These are phyloP conservation scores for Drosophila recens DNA, from an alignment of 2,888 invertebrate species.

Conservation along the genomic window DNA sequence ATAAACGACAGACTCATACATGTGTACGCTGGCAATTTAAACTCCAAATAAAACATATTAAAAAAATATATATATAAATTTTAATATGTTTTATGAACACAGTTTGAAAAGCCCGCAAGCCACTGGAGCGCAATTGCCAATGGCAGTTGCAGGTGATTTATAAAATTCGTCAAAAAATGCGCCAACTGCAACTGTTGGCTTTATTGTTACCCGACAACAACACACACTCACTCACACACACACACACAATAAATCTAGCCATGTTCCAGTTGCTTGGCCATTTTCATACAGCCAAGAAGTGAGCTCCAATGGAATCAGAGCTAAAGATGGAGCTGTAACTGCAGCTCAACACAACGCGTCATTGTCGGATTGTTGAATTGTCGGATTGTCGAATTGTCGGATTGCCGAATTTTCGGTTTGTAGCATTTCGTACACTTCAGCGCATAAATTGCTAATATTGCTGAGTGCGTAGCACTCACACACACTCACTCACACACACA, in stretches of 20 bases:
- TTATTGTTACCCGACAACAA: constrained; percentile 38
- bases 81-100: constrained; percentile 68
- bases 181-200: constrained; percentile 32
- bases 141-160: constrained; percentile 61
- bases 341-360: constrained; percentile 6
- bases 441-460: constrained; percentile 78
- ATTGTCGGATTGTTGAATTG: constrained; percentile 29
- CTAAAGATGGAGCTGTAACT: constrained; percentile 10
- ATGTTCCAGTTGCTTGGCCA: constrained; percentile 20
- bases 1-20: constrained; percentile 18
- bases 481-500: constrained; percentile 14
- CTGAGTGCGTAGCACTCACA: constrained; percentile 57
- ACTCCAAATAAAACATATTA: constrained; percentile 25
- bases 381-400: constrained; percentile 13
- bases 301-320: background rate
- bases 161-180: constrained; percentile 68
- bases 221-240: background rate
- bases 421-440: constrained; percentile 60
- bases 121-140: constrained; percentile 40
- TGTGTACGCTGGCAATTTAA: constrained; percentile 3
- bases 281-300: constrained; percentile 10
- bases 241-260: constrained; percentile 9
- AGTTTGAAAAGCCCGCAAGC: constrained; percentile 20
- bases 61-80: constrained; percentile 32
- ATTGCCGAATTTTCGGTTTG: constrained; percentile 34